A percentile compares a stretch with the other conserved stretches of the same genome.
Evolutionary conservation across 2,888 invertebrate genomes (phyloP).

Genomic region (Thumatha senex): DNA sequence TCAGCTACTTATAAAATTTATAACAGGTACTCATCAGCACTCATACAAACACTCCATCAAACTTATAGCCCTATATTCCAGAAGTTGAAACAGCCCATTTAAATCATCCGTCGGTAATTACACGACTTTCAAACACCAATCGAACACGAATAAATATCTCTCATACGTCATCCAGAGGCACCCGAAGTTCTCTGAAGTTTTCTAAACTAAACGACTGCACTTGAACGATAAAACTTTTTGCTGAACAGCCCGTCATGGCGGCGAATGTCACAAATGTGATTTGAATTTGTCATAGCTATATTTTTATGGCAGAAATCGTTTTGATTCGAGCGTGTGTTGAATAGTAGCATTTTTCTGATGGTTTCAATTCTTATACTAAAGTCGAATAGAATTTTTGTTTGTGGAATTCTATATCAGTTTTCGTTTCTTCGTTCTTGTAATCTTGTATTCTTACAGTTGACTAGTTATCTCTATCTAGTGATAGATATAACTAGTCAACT

Average conservation of each 20-base stretch:
- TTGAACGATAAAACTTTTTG: constrained; percentile 35
- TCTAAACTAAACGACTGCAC: constrained; percentile 28
- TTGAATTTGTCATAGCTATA: constrained; percentile 40
- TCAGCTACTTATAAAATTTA: not conserved
- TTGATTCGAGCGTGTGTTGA: constrained; percentile 31
- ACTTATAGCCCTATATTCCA: not conserved
- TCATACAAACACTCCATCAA: constrained; percentile 1
- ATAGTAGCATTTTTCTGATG: constrained; percentile 20
- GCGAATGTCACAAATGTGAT: constrained; percentile 40
- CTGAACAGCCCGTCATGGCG: constrained; percentile 13
- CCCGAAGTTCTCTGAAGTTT: constrained; percentile 17
- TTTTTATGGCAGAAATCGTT: constrained; percentile 36
- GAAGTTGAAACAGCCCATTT: constrained; percentile 8
- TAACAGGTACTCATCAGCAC: not conserved
- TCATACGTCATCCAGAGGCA: constrained; percentile 15
- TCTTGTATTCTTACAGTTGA: too few relatives aligned
- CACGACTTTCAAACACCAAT: constrained; percentile 13
- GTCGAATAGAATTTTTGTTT: too few relatives aligned
- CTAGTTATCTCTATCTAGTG: too few relatives aligned
- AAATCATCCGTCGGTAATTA: constrained; percentile 16
- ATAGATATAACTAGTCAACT: too few relatives aligned
- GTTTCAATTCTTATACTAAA: constrained; percentile 8
- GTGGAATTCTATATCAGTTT: too few relatives aligned
- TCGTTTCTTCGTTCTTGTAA: too few relatives aligned
- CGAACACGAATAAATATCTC: constrained; percentile 17